Base-by-base conservation (phyloP, 2,888 invertebrate genomes). In the Parapristionchus giblindavisi region DNA sequence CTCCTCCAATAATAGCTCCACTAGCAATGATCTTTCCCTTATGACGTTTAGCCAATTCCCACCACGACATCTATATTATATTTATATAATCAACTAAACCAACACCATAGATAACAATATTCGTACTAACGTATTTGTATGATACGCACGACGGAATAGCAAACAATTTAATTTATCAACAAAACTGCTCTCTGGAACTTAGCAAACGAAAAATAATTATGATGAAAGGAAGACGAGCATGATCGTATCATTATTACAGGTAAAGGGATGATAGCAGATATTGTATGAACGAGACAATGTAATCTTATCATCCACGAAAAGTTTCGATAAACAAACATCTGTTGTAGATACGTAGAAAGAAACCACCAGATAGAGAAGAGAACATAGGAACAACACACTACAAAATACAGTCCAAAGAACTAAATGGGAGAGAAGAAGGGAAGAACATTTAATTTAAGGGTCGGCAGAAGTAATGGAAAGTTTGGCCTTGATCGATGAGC, bases 1-100 rank as follows among this genome's bases (percentile, higher is more conserved):
- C 73, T 73, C 73, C 73, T 48, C 73, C 73, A 11, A 73, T 43
- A 6, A 73, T 60, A 24, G 61, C 73, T 48, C 60, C 61, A 48
- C 73, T 61, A 5, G 73, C 73, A 21, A 73, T 48, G 21, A 73
- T 48, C 73, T 73, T 79, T 43, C 77, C 78, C 60, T 81, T 81
- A 76, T 85, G 81, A 0, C 83, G 68, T 68, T 82, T 84, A 4
- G 83, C 65, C 27, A 85, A 81, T 51, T 84, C 79, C 83, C 81
- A 84, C 34, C 83, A 77, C 38, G 77, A 76, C 75, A 84, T 81
- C 76, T 40, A 40, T 32, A 2, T 17, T 34, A 68, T 27, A n/a
- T 24, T 2, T 3, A 38, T 36, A n/a, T 63, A 68, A 74, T 66
- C 61, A 54, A 21, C 48, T 48, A 48, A 14, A 21, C 48, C 48